Conservation (phyloP, 30 jellyfish, hydroid and myxozoan genomes). For the Cassiopea andromeda region DNA sequence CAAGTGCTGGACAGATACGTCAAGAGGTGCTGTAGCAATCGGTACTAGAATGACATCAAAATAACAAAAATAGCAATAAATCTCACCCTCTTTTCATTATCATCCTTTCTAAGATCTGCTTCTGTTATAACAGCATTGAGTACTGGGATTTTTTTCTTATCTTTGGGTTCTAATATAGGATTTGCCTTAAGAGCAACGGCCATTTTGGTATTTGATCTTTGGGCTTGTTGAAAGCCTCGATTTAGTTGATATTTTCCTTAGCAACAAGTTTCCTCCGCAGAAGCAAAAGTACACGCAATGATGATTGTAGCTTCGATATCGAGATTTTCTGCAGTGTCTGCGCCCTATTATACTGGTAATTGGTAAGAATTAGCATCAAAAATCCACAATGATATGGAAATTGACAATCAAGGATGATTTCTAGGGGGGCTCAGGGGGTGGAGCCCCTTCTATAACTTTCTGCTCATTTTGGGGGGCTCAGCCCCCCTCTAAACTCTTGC, state of each 20-base stretch:
- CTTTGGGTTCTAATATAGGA: background rate
- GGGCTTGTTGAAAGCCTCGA: conserved; percentile 29
- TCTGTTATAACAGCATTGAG: conserved; percentile 43
- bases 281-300: background rate
- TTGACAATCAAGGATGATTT: no score
- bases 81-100: conserved; percentile 13
- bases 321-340: no score
- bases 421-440: no score
- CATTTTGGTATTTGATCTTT: conserved; percentile 35
- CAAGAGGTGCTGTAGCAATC: no score
- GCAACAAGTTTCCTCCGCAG: conserved; percentile 31
- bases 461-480: no score
- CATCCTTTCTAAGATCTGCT: conserved; percentile 15
- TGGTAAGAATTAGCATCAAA: no score
- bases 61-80: background rate
- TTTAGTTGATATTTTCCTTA: conserved; percentile 8
- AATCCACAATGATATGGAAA: no score
- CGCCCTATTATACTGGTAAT: no score
- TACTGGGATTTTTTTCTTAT: conserved; percentile 39
- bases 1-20: no score
- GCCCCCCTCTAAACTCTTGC: no score
- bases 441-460: no score
- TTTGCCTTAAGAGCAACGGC: conserved; percentile 39
- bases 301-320: no score
- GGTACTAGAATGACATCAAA: background rate